A percentile compares a stretch with the other conserved stretches of the same genome.
These are phyloP conservation scores for Coleophora flavipennella DNA, from an alignment of 2,888 invertebrate species.

Conservation along the genomic window DNA sequence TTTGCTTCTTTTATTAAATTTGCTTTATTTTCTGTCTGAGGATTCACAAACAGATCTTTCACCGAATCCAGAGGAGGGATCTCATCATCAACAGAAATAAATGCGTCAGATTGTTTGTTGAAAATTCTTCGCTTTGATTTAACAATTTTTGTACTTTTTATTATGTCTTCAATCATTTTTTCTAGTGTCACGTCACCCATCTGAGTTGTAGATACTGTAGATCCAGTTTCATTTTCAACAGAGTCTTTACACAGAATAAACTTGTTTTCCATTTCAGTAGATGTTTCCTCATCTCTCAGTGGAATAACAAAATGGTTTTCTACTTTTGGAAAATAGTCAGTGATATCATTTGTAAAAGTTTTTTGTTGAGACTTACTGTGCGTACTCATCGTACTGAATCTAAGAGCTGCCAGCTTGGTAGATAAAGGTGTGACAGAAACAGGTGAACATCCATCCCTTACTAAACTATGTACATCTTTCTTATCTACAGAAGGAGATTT, in stretches of 20 bases:
- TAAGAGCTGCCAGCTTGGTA: conserved; percentile 70
- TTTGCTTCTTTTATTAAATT: conserved; percentile 60
- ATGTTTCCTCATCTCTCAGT: conserved; percentile 57
- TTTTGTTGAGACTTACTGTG: conserved; percentile 46
- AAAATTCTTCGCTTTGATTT: conserved; percentile 53
- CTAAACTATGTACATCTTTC: conserved; percentile 47
- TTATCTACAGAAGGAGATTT: conserved; percentile 62
- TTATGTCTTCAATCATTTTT: conserved; percentile 75
- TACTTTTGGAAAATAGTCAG: conserved; percentile 67
- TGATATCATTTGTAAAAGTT: conserved; percentile 49
- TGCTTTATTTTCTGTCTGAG: conserved; percentile 52
- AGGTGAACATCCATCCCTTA: conserved; percentile 62
- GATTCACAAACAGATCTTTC: conserved; percentile 56
- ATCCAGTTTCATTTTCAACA: conserved; percentile 43
- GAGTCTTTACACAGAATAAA: conserved; percentile 55
- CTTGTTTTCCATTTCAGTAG: conserved; percentile 66
- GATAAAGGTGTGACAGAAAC: conserved; percentile 74
- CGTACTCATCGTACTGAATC: conserved; percentile 68
- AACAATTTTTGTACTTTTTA: conserved; percentile 70
- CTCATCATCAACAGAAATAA: conserved; percentile 34
- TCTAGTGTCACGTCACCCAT: conserved; percentile 71
- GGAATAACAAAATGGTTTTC: conserved; percentile 52
- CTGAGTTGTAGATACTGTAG: conserved; percentile 64
- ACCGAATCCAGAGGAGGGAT: conserved; percentile 39
- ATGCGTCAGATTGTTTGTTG: conserved; percentile 28